Evolutionary conservation across 2,113 vertebrate genomes (phyloP).

Genomic region (Tachuris rubrigastra): DNA sequence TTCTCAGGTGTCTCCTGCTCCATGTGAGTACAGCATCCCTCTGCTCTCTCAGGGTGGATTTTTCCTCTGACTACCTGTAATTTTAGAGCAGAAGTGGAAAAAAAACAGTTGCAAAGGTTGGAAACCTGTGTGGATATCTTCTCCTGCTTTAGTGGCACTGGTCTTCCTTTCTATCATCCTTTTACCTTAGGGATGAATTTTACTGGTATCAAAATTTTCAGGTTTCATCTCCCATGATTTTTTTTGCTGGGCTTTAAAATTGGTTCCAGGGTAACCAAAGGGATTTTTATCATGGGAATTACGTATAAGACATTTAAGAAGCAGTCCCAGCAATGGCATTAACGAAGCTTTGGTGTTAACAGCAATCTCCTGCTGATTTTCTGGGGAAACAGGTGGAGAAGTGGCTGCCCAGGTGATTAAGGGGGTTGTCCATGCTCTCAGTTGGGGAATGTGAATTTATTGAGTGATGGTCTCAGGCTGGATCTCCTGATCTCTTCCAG

Average conservation of each 20-base stretch:
- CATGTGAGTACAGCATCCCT: neutral
- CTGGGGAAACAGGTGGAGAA: neutral
- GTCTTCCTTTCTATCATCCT: neutral
- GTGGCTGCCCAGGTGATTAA: neutral
- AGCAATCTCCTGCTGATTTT: neutral
- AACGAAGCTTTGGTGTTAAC: neutral
- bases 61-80: neutral
- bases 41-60: neutral
- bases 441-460: neutral
- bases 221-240: neutral
- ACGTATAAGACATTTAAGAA: neutral
- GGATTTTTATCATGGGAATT: neutral
- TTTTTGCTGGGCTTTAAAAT: neutral
- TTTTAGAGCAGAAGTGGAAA: neutral
- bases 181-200: neutral
- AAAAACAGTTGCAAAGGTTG: neutral
- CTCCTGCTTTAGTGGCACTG: neutral
- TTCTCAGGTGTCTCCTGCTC: neutral
- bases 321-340: neutral
- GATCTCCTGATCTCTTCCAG: slow-evolving; percentile 16
- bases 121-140: neutral
- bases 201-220: neutral
- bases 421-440: neutral
- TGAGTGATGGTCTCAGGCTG: neutral
- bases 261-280: neutral